Evolutionary conservation across 2,888 invertebrate species (phyloP).

Genomic region (Himalopsyche anomala): DNA sequence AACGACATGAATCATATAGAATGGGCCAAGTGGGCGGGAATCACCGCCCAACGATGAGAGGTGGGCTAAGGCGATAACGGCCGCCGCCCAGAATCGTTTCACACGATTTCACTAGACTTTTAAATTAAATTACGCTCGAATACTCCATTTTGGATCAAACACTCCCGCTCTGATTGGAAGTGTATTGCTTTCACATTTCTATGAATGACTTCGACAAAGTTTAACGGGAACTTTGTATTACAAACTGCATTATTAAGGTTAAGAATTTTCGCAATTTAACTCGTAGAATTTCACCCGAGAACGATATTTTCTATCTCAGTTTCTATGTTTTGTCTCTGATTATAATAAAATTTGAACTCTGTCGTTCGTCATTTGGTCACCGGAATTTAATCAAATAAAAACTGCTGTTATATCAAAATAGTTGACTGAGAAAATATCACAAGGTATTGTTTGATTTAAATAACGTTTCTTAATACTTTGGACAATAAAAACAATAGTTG

Average conservation of each 20-base stretch:
- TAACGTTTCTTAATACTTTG: too few relatives aligned
- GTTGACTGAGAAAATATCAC: too few relatives aligned
- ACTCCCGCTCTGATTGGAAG: conserved; percentile 45
- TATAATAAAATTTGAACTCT: too few relatives aligned
- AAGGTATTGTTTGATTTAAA: too few relatives aligned
- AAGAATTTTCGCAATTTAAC: conserved; percentile 29
- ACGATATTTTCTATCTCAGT: too few relatives aligned
- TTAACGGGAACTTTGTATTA: neutral
- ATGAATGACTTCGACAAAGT: conserved; percentile 44
- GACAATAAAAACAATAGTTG: too few relatives aligned
- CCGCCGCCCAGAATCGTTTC: conserved; percentile 49
- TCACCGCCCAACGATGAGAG: conserved; percentile 15
- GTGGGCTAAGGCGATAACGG: conserved; percentile 39
- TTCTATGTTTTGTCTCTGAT: too few relatives aligned
- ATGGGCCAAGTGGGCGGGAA: conserved; percentile 32
- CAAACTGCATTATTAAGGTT: conserved; percentile 16
- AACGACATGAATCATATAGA: conserved; percentile 38
- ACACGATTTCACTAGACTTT: conserved; percentile 50
- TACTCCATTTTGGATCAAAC: conserved; percentile 48
- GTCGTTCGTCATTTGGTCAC: too few relatives aligned
- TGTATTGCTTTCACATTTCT: conserved; percentile 51
- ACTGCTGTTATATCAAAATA: too few relatives aligned
- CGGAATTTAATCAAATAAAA: too few relatives aligned
- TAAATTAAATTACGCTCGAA: conserved; percentile 51
- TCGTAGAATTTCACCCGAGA: neutral